These are phyloP conservation scores for Nilaparvata lugens DNA, from an alignment of 1,140 invertebrate genomes.

Conservation along the genomic window DNA sequence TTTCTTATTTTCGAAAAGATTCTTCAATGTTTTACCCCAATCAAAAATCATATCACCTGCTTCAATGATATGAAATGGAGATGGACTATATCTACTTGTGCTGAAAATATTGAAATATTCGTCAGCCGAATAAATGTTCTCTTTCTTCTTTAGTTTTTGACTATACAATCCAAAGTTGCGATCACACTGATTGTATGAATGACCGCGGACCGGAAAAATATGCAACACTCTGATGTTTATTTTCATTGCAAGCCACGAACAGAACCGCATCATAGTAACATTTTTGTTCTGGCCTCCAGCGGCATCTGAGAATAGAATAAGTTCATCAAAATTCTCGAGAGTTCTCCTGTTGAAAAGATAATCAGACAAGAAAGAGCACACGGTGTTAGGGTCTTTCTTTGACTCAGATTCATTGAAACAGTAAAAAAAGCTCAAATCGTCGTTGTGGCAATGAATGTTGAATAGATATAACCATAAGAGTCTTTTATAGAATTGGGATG, in stretches of 20 bases:
- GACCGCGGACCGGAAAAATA: conserved; percentile 21
- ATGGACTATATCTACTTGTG: background rate
- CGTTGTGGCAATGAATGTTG: conserved; percentile 17
- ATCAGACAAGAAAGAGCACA: conserved; percentile 8
- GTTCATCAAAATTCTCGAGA: background rate
- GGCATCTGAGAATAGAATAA: conserved; percentile 11
- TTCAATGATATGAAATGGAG: background rate
- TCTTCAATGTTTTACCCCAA: background rate
- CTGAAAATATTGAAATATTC: background rate
- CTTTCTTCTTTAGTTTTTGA: background rate
- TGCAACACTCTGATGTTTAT: conserved; percentile 11
- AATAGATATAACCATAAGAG: conserved; percentile 18
- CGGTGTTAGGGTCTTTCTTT: conserved; percentile 8
- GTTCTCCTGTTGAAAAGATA: background rate
- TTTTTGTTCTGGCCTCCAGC: conserved; percentile 17
- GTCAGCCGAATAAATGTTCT: background rate
- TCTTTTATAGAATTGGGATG: conserved; percentile 17
- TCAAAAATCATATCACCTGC: background rate
- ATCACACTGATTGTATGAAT: background rate
- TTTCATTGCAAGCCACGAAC: conserved; percentile 6
- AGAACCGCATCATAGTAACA: conserved; percentile 8
- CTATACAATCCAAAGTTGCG: background rate
- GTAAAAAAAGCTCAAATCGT: conserved; percentile 8
- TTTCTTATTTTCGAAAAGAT: background rate
- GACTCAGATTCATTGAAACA: conserved; percentile 7